Percentiles rank a stretch among this genome's conserved stretches.
Conservation (phyloP, 2,888 invertebrate species). For the Cylloceria caligata region DNA sequence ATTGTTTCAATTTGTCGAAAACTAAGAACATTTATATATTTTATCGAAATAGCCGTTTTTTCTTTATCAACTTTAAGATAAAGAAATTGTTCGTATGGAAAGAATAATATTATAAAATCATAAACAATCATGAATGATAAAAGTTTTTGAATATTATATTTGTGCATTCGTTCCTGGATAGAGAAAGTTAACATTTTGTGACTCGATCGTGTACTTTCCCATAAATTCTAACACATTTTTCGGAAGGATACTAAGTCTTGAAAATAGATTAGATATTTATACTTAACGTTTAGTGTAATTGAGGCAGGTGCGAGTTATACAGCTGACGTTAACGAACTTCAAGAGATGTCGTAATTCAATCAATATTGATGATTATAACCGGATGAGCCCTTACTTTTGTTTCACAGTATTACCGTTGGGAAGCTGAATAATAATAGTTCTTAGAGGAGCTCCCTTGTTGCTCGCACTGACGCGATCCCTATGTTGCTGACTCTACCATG, state of each 20-base stretch:
- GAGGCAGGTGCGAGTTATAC: background rate
- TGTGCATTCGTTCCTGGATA: background rate
- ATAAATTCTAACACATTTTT: background rate
- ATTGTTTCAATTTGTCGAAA: no score
- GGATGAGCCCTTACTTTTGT: slow-evolving; percentile 5
- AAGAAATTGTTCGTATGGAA: no score
- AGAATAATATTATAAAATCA: no score
- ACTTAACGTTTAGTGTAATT: background rate
- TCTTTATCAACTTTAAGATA: no score
- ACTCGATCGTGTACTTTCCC: background rate
- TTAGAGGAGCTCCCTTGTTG: no score
- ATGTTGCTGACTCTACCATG: no score
- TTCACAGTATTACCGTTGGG: slow-evolving; percentile 15
- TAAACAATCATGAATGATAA: no score
- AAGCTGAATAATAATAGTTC: slow-evolving; percentile 29
- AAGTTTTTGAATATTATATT: background rate
- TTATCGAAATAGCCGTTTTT: no score
- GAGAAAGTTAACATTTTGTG: background rate
- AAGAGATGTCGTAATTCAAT: slow-evolving; percentile 5
- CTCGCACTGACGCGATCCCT: no score
- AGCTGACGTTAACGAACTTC: background rate
- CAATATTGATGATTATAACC: slow-evolving; percentile 6
- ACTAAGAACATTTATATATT: no score
- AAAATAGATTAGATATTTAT: background rate
- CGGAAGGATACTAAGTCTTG: no score